These are phyloP conservation scores for Lasioglossum villosulum DNA, from an alignment of 2,888 invertebrate genomes.

Conservation along the genomic window DNA sequence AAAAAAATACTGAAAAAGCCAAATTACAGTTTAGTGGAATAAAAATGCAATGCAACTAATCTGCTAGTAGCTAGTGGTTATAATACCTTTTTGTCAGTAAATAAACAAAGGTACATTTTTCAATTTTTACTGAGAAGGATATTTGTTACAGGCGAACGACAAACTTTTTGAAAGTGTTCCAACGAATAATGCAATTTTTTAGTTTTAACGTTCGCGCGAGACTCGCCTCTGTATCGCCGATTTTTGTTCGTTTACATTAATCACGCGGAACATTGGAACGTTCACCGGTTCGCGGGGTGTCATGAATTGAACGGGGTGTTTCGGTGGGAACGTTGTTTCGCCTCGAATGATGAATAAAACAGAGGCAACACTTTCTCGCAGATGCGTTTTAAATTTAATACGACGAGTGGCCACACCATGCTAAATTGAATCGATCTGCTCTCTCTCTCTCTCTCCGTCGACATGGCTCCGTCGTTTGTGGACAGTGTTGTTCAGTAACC, in stretches of 20 bases:
- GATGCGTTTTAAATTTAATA: conserved; percentile 36
- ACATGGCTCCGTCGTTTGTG: neutral
- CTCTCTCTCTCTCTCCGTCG: conserved; percentile 13
- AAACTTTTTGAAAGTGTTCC: neutral
- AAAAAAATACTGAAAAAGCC: neutral
- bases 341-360: conserved; percentile 29
- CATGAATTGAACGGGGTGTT: neutral
- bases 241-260: conserved; percentile 10
- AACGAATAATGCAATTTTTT: neutral
- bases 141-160: no score
- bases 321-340: conserved; percentile 6
- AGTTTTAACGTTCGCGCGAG: neutral
- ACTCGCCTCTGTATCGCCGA: neutral
- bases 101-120: neutral
- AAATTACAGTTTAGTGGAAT: no score
- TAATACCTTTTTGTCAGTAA: no score
- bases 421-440: conserved; percentile 35
- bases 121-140: neutral
- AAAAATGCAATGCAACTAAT: no score
- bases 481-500: neutral
- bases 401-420: conserved; percentile 8
- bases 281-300: neutral
- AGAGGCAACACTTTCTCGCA: conserved; percentile 20
- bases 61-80: no score
- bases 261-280: neutral